Percentiles rank a stretch among this genome's conserved stretches.
phyloP scores from a whole-genome alignment of 2,888 invertebrate genomes.

The Nomada flava region DNA sequence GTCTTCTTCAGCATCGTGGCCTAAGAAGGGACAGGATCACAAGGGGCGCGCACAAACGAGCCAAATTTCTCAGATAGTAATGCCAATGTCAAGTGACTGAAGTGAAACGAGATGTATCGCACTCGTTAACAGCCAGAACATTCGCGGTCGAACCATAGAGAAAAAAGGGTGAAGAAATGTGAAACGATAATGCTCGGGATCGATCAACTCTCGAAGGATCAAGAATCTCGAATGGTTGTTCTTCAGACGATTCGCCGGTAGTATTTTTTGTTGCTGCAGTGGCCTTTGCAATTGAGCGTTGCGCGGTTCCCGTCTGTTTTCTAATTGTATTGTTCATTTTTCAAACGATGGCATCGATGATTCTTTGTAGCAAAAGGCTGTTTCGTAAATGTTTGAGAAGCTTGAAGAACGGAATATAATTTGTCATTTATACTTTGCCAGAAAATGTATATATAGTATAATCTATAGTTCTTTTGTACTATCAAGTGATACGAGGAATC shows the following conservation, averaged over 20 bases:
- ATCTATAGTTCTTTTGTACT: background rate
- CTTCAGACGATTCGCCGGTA: too few relatives aligned
- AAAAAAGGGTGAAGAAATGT: slow-evolving; percentile 23
- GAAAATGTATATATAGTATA: background rate
- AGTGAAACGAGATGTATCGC: slow-evolving; percentile 62
- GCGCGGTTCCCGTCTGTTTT: background rate
- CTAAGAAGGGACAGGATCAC: slow-evolving; percentile 87
- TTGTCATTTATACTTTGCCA: too few relatives aligned
- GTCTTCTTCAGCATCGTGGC: slow-evolving; percentile 99
- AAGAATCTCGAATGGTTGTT: background rate
- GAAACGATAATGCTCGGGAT: slow-evolving; percentile 9
- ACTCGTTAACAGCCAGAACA: slow-evolving; percentile 60
- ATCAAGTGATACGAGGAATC: background rate
- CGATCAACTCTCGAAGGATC: slow-evolving; percentile 18
- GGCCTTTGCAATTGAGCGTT: too few relatives aligned
- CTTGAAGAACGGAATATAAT: too few relatives aligned
- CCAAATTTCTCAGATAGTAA: slow-evolving; percentile 64
- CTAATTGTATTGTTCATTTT: background rate
- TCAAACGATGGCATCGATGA: too few relatives aligned
- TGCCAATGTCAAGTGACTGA: slow-evolving; percentile 60
- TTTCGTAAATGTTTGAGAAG: background rate
- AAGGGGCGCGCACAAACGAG: slow-evolving; percentile 75
- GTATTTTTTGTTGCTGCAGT: too few relatives aligned
- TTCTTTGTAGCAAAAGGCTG: background rate
- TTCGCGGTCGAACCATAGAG: slow-evolving; percentile 38